A percentile compares a stretch with the other conserved stretches of the same genome.
Evolutionary conservation across 2,113 vertebrate species (phyloP).

Genomic region (Chinchilla lanigera): DNA sequence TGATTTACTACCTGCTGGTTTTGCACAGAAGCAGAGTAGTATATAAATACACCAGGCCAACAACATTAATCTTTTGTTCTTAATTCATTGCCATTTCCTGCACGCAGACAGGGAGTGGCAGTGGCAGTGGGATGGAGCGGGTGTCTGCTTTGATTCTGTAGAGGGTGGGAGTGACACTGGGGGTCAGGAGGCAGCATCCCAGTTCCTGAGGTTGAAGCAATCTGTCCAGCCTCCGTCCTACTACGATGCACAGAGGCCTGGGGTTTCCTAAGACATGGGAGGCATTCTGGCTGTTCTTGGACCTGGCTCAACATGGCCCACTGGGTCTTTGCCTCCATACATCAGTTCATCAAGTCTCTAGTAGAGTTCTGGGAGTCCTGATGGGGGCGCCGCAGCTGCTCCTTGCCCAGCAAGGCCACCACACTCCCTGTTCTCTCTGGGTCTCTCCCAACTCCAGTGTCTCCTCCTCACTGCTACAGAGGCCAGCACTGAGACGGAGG

Average conservation of each 20-base stretch:
- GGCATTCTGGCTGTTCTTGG: background rate
- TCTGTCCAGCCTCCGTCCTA: background rate
- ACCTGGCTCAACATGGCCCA: background rate
- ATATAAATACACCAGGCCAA: constrained; percentile 63
- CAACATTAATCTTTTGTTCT: constrained; percentile 58
- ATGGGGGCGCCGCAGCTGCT: too few species aligned
- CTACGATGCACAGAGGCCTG: fast-evolving
- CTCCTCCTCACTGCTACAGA: too few species aligned
- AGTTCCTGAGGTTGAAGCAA: background rate
- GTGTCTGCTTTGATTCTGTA: background rate
- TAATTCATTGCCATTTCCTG: constrained; percentile 50
- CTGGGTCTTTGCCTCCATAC: background rate
- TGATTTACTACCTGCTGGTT: constrained; percentile 78
- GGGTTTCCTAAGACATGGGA: background rate
- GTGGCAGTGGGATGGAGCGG: background rate
- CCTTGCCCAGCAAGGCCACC: background rate
- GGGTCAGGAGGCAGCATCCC: background rate
- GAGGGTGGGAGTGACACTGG: background rate
- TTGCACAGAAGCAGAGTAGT: constrained; percentile 59
- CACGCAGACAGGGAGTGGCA: background rate
- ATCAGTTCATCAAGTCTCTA: background rate
- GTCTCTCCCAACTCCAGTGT: background rate
- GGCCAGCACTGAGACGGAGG: too few species aligned
- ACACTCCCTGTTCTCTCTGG: background rate
- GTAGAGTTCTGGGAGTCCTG: background rate